These are phyloP conservation scores for Alethe diademata DNA, from an alignment of 2,113 vertebrate species.

Conservation along the genomic window DNA sequence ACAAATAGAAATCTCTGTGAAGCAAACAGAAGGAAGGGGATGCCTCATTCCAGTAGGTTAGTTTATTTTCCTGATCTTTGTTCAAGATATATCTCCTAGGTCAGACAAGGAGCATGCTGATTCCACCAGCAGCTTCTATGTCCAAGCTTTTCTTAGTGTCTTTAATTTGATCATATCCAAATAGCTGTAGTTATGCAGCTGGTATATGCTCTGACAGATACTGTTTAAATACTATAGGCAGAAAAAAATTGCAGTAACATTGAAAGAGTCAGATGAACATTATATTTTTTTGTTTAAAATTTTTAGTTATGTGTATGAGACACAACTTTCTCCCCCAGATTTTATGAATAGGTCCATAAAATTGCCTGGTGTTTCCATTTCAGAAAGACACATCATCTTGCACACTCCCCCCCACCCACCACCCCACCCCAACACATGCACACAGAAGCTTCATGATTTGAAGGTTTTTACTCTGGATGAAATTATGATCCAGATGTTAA, in stretches of 20 bases:
- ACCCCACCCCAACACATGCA: fast-evolving
- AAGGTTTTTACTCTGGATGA: not conserved
- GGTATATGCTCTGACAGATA: not conserved
- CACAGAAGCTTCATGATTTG: not conserved
- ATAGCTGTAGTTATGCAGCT: not conserved
- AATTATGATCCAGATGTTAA: not conserved
- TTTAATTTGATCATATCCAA: not conserved
- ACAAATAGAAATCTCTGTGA: not conserved
- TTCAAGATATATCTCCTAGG: not conserved
- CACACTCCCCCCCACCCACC: not conserved
- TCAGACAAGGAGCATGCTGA: not conserved
- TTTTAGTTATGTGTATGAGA: not conserved
- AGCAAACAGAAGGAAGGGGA: not conserved
- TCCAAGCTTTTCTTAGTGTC: not conserved
- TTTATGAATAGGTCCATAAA: not conserved
- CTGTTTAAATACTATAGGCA: not conserved
- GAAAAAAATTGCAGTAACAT: not conserved
- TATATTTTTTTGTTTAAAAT: not conserved
- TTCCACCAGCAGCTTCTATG: not conserved
- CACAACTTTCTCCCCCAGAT: not conserved
- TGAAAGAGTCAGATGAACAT: not conserved
- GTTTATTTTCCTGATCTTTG: not conserved
- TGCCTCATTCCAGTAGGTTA: not conserved
- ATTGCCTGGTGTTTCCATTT: not conserved
- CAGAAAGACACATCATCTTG: not conserved